Base-by-base conservation (phyloP, 2,797 vertebrate genomes). In the Pogoniulus pusillus region DNA sequence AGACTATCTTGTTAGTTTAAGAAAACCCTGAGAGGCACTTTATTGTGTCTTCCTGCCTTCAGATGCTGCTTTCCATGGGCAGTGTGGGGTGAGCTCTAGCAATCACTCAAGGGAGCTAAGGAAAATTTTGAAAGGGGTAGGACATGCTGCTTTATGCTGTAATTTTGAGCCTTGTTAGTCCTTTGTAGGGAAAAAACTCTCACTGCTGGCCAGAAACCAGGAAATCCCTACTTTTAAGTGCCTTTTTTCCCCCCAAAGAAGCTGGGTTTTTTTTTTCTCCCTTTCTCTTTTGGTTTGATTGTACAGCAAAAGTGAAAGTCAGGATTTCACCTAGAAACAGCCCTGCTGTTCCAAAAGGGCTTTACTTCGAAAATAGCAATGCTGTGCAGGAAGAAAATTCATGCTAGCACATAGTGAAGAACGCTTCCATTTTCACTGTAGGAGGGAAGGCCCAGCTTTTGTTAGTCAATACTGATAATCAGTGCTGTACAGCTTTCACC, bases 301-400 rank as follows among this genome's bases (percentile, higher is more conserved):
- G 16, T 58, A 51, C 6, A 90, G 69, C 63, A 93, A 95, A 93
- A 93, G 73, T 68, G 82, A 93, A 96, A 93, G 66, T 75, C 73
- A 54, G 34, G 57, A 91, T 78, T 64, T 12, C 41, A 30, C 35
- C 55, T 77, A 90, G 60, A 91, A 84, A 51, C 47, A 78, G 29
- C 49, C 34, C 19, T 54, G 35, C 18, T 82, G 49, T 26, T 75
- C 43, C 63, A 73, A 69, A 89, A 82, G 49, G 76, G 15, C 70
- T 90, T 85, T 79, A 41, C 59, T 83, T 73, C 9, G 63, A 91
- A 89, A 93, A 82, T 45, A 57, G 53, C 15, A 27, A 5, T 54
- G 23, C n/a, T 75, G 69, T 15, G 34, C 35, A 54, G 57, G 41
- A 83, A 87, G 47, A 13, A 69, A 90, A 57, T 29, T 5, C 11